Evolutionary conservation across 2,113 vertebrate genomes (phyloP), one percentile per base, ranked within the genome.

Genomic region (Mixornis gularis): DNA sequence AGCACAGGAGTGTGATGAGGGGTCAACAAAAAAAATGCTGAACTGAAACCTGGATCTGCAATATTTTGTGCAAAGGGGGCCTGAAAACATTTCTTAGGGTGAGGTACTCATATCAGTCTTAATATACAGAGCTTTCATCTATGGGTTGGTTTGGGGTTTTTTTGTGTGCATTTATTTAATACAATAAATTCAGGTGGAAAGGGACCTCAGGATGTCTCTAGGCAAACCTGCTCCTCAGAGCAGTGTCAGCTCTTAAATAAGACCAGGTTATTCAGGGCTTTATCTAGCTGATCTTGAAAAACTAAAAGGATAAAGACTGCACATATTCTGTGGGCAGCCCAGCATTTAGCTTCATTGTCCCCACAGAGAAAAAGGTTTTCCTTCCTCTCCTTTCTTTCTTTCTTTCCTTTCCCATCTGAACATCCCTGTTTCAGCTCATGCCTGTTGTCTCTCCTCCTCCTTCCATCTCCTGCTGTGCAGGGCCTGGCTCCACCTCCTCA

Each of bases 131-230:
- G 17, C 18, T 51, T 84, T 81, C 26, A 73, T 12, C 51, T 41
- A 11, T 14, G 16, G 12, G 18, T 38, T 38, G 9, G 38, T 12
- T 17, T 9, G 1, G 0, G 3, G 5, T 30, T 38, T 56, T 38
- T 43, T 8, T 44, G 44, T 34, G 13, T 32, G n/a, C 34, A 36
- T 49, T 7, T 29, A 43, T 70, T 68, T 48, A 64, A 58, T 22
- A 55, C 1, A 18, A 63, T 18, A 66, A 58, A 79, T 71, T 66
- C 34, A 59, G 8, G 36, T 52, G n/a, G 24, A 26, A 74, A 81
- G 9, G 18, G 13, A 34, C 40, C 9, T 80, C 5, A 55, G 19
- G 26, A 66, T 18, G 10, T 43, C 18, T 60, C 27, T 38, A 48
- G 41, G 60, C 25, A 59, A 68, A n/a, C 2, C 7, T 65, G 7